These are phyloP conservation scores for Oncorhynchus gorbuscha DNA, from an alignment of 2,113 vertebrate genomes.

Conservation along the genomic window DNA sequence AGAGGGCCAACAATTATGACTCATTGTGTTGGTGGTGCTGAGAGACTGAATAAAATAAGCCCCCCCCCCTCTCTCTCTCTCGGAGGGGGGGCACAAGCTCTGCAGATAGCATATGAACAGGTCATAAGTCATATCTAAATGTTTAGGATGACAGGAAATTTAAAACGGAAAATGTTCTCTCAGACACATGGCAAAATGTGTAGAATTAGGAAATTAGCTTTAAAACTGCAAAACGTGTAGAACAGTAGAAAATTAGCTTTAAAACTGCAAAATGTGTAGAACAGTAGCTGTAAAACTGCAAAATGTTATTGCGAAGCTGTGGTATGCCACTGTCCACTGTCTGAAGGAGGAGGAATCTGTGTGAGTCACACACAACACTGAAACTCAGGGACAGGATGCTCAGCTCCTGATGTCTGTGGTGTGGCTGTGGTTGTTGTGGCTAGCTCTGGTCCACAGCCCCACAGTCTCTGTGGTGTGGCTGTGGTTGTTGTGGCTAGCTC, in stretches of 20 bases:
- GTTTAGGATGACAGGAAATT: no score
- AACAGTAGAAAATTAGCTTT: no score
- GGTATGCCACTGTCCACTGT: no score
- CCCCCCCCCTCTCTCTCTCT: background rate
- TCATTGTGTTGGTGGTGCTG: constrained; percentile 29
- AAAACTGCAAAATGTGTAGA: no score
- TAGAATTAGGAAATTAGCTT: no score
- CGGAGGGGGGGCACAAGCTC: background rate
- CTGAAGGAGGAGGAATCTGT: background rate
- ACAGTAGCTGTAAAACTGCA: no score
- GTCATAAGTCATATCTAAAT: no score
- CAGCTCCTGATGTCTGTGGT: background rate
- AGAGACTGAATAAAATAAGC: background rate
- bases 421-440: background rate
- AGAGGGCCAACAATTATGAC: constrained; percentile 34
- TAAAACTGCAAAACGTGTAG: no score
- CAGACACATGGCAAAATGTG: no score
- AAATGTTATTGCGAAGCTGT: no score
- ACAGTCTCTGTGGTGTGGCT: background rate
- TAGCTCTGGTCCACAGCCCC: background rate
- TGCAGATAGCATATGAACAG: no score
- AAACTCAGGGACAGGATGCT: background rate
- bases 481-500: background rate
- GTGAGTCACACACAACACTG: background rate
- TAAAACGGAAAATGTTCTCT: no score